Evolutionary conservation across 2,113 vertebrate genomes (phyloP), one percentile per base, ranked within the genome.

Genomic region (Percina caprodes): DNA sequence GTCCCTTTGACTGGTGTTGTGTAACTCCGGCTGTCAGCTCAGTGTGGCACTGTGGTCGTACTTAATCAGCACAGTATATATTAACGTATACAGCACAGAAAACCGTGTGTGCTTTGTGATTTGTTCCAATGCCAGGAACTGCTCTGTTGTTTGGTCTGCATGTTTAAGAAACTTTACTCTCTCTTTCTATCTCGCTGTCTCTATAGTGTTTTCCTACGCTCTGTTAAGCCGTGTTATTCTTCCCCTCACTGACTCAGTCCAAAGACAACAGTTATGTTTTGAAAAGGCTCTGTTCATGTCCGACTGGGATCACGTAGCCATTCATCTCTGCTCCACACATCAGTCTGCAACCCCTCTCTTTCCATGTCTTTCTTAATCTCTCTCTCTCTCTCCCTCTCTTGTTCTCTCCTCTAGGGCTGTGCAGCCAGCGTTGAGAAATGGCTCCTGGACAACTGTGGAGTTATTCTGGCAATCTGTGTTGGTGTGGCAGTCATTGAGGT

Each of bases 401-500:
- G 33, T 60, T 84, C 51, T 80, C 30, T 85, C 80, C 24, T 84
- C 19, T 42, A 99, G 98, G 97, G 97, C 18, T 99, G 98, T 84
- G 88, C 93, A 82, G 52, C 87, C 76, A 96, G 84, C 70, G 96
- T 97, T 82, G 95, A 98, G 92, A 86, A 76, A 18, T 99, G 98
- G 97, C 78, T 99, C 54, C 77, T 95, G 87, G 95, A 96, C 45
- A 98, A 98, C 88, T 94, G 95, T 76, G 96, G 95, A 74, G 74
- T 97, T 89, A 97, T 99, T 94, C 92, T 99, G 58, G 97, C 97
- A 39, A 95, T 97, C 83, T 97, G 96, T 69, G 90, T 93, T 0
- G 96, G 94, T 55, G 95, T 99, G 51, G 97, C 96, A 15, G 93
- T 97, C 46, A 84, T 97, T 6, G 97, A 99, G 96, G 98, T 99